Evolutionary conservation across 2,113 vertebrate species (phyloP).

Genomic region (Myiagra hebetior): DNA sequence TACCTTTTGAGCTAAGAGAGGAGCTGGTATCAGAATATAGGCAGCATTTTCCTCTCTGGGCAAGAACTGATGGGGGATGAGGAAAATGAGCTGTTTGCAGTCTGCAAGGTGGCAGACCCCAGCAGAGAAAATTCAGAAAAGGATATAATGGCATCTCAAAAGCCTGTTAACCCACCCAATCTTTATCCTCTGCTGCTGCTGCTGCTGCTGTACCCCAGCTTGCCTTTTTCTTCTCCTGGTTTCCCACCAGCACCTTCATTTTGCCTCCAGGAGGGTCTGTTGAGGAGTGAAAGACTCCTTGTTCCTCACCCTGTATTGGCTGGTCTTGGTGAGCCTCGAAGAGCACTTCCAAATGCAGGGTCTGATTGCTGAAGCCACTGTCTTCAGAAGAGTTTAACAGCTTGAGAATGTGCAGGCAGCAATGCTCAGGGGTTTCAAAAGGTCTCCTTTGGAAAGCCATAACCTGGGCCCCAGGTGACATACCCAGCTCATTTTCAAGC

Average conservation of each 20-base stretch:
- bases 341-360: not conserved
- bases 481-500: not conserved
- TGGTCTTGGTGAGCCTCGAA: not conserved
- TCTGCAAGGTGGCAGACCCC: not conserved
- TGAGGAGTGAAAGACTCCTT: not conserved
- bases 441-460: not conserved
- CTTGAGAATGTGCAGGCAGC: not conserved
- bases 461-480: not conserved
- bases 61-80: not conserved
- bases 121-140: not conserved
- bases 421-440: not conserved
- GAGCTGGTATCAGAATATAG: not conserved
- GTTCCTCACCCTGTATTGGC: not conserved
- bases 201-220: not conserved
- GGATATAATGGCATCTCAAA: not conserved
- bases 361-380: not conserved
- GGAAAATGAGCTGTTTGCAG: not conserved
- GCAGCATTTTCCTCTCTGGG: not conserved
- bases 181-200: not conserved
- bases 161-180: not conserved
- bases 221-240: not conserved
- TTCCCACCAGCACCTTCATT: not conserved
- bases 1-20: not conserved
- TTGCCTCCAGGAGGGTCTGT: not conserved
- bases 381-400: not conserved